Conservation (phyloP, 2,113 vertebrate genomes). For the Triplophysa siluroides region DNA sequence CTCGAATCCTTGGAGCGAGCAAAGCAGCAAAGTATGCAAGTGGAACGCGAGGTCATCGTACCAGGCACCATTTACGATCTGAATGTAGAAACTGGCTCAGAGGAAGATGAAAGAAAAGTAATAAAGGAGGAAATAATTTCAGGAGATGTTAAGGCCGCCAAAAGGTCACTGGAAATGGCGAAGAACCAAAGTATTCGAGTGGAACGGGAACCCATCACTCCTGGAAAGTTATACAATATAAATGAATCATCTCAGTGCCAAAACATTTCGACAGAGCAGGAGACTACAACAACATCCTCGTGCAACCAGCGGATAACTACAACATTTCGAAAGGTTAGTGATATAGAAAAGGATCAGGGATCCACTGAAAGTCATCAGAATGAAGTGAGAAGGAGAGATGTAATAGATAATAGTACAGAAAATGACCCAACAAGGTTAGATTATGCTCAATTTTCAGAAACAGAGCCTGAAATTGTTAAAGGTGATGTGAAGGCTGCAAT, state of each 20-base stretch:
- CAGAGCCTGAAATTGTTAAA: slow-evolving; percentile 78
- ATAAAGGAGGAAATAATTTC: slow-evolving; percentile 84
- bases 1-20: slow-evolving; percentile 76
- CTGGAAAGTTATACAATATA: slow-evolving; percentile 76
- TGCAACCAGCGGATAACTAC: slow-evolving; percentile 68
- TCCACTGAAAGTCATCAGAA: slow-evolving; percentile 66
- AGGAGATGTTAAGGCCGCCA: slow-evolving; percentile 84
- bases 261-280: slow-evolving; percentile 71
- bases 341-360: slow-evolving; percentile 73
- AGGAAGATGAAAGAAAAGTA: slow-evolving; percentile 58
- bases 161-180: slow-evolving; percentile 85
- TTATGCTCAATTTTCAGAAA: slow-evolving; percentile 73
- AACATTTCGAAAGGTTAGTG: slow-evolving; percentile 91
- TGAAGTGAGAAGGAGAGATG: slow-evolving; percentile 67
- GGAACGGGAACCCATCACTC: slow-evolving; percentile 79
- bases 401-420: slow-evolving; percentile 72
- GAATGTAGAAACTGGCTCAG: slow-evolving; percentile 71
- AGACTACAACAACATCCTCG: slow-evolving; percentile 66
- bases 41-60: slow-evolving; percentile 67
- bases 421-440: slow-evolving; percentile 72
- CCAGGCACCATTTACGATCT: slow-evolving; percentile 72
- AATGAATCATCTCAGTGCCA: slow-evolving; percentile 68
- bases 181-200: slow-evolving; percentile 83
- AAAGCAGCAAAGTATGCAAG: slow-evolving; percentile 71
- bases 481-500: slow-evolving; percentile 88